Evolutionary conservation across 2,888 invertebrate genomes (phyloP), one percentile per base, ranked within the genome.

Genomic region (Eubasilissa splendida): DNA sequence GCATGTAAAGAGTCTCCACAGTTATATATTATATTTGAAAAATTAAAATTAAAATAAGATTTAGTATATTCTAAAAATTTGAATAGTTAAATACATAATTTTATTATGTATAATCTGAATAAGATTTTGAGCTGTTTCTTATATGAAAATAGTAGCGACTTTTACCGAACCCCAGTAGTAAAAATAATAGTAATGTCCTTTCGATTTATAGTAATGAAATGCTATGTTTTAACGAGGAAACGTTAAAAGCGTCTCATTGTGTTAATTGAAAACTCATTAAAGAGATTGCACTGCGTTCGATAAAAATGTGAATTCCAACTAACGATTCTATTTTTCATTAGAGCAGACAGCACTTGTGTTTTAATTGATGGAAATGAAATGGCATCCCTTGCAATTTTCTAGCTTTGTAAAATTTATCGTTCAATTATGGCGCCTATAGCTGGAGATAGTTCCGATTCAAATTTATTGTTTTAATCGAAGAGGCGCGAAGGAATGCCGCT

Each of bases 381-480:
- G 54, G 70, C 70, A 53, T 53, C 74, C 31, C 14, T 74, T 59
- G 74, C 74, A 74, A 74, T 74, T 74, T 74, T 59, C 74, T 42
- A 59, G 31, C 74, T 74, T 53, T 60, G 52, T 11, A 42, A 63
- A 76, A 76, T 76, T 76, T 76, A 76, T 76, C 14, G 60, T 76
- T 63, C 76, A 63, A 76, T 76, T 76, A 74, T 58, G 33, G 74
- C 33, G 74, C 76, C 60, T 63, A 76, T 76, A 22, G 53, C 42
- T 42, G 42, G 42, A 42, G 52, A 63, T 76, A 76, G 63, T 76
- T 76, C 63, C 52, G 22, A 76, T 76, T 76, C 60, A 76, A 76
- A 76, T 76, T 63, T 76, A 76, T 63, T 52, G 76, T 63, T 76
- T 76, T 76, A 76, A 76, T 63, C 76, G 63, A 22, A 63, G 11